Base-by-base conservation (phyloP, 2,797 vertebrate genomes). In the Erpetoichthys calabaricus region DNA sequence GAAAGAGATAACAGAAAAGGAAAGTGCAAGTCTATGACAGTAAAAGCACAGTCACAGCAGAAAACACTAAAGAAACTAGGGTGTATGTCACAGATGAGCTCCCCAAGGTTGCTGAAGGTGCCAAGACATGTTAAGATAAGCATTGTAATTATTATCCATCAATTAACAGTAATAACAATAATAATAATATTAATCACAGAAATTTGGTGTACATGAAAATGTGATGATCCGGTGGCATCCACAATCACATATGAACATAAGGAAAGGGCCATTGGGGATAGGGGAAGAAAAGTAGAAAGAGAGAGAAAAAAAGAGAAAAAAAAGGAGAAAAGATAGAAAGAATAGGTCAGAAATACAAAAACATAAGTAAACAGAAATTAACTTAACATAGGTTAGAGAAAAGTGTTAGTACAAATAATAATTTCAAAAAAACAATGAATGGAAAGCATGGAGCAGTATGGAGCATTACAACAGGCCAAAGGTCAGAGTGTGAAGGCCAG, bases 291-390 rank as follows among this genome's bases (percentile, higher is more conserved):
- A 72, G 72, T 66, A 75, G 68, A 72, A 68, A 67, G 70, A 86
- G 70, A 81, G 72, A 79, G 61, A 78, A 69, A 74, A 73, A 81
- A 62, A 77, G 60, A 75, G 68, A 78, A 70, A 88, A 71, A 71
- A 76, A 82, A 81, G 79, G 79, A 86, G 85, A 84, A 81, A 87
- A 83, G 88, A 78, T 72, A 65, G 88, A 81, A 93, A 86, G 89
- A 89, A 88, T 85, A 94, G 87, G 87, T 96, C 91, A 91, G 85
- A 93, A 93, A 91, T 89, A 86, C 70, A 86, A 83, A 91, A 91
- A 89, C 72, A 66, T 83, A 89, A 83, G 89, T 85, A 66, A 66
- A 67, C 69, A 70, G 75, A 70, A 75, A 68, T 62, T 64, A 77
- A 73, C 61, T 71, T 59, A 61, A 67, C 65, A 68, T 68, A 76